Evolutionary conservation across 2,113 vertebrate genomes (phyloP).

Genomic region (Globicephala melas): DNA sequence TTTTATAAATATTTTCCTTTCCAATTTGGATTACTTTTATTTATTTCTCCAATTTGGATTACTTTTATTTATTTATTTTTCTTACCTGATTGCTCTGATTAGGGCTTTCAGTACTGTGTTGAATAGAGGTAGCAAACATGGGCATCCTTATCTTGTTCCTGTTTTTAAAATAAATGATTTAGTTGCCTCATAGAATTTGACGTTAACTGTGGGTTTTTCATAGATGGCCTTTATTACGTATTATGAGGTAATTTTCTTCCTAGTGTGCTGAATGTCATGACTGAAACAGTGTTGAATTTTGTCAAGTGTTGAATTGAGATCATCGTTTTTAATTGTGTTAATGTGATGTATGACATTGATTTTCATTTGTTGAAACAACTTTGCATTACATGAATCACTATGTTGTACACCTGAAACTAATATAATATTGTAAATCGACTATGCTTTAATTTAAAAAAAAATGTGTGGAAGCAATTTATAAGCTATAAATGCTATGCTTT

Average conservation of each 20-base stretch:
- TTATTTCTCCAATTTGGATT: background rate
- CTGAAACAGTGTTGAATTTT: background rate
- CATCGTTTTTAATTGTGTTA: background rate
- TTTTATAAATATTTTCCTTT: background rate
- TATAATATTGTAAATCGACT: background rate
- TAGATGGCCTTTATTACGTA: background rate
- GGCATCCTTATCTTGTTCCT: background rate
- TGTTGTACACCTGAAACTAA: too few relatives aligned
- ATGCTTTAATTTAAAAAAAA: too few relatives aligned
- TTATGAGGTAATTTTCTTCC: background rate
- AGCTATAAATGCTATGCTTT: background rate
- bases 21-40: background rate
- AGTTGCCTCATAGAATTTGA: background rate
- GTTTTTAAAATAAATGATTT: background rate
- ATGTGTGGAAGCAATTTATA: background rate
- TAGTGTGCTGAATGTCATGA: background rate
- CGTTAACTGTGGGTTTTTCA: background rate
- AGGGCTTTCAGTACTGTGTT: background rate
- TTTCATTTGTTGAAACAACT: background rate
- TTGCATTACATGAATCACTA: background rate
- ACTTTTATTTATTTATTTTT: background rate
- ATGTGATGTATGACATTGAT: background rate
- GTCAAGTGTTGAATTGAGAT: background rate
- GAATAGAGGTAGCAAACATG: background rate
- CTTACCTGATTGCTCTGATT: background rate